Base-by-base conservation (phyloP, 2,113 vertebrate genomes). In the Rousettus leschenaultii region DNA sequence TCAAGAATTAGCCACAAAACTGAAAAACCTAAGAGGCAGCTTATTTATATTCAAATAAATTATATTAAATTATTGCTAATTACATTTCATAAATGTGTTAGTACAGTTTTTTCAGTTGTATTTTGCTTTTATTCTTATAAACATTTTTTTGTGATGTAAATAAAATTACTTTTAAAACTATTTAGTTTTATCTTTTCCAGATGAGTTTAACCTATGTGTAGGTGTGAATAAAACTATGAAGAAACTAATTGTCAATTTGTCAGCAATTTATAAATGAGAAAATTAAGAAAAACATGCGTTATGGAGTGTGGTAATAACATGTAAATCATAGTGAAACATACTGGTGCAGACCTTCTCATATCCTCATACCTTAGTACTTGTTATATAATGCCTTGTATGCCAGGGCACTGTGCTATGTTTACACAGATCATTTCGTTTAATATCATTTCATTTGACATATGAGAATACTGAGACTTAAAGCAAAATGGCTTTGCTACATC, bases 151-250 rank as follows among this genome's bases (percentile, higher is more conserved):
- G 24, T 90, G 51, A 40, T 82, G 63, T 85, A 19, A 95, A 89
- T 94, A 97, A 95, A 97, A 87, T 70, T 92, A 93, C 82, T 92
- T 95, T 94, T 53, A 88, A 96, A 96, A 95, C 21, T 35, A 51
- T 84, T 66, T 82, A 19, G 68, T 94, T 82, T 86, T 89, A 70
- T 74, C 24, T 89, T 65, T 94, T 95, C 40, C 89, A 86, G 21
- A 74, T 95, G n/a, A 51, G 57, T 71, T 96, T 86, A 33, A 65
- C 24, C 11, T n/a, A 21, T 16, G 48, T 68, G n/a, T 65, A 40
- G 22, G 7, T 73, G 9, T 95, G 55, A 93, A 73, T 90, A 87
- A 86, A 79, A 95, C 30, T 57, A 77, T 86, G 40, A 92, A n/a
- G 13, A 83, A 61, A 19, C n/a, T 75, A 78, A 43, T 4, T 68